Base-by-base conservation (phyloP, 23 tunicate species). In the Trididemnum clinides region DNA sequence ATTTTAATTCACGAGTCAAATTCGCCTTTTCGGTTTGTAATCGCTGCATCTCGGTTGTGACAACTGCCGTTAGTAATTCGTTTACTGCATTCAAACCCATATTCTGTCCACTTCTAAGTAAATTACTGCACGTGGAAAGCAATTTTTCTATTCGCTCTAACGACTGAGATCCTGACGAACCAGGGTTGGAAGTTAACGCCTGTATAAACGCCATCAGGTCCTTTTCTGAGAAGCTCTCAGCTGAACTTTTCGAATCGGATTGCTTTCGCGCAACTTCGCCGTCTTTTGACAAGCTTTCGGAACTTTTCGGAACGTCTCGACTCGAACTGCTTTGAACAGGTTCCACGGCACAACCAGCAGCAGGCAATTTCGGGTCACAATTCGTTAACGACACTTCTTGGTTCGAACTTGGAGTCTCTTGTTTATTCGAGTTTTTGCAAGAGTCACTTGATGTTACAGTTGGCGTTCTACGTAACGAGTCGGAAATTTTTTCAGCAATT, bases 41-140 rank as follows among this genome's bases (percentile, higher is more conserved):
- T 32, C 91, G 54, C 19, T 80, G 64, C 91, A 87, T 87, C 54
- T 87, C 91, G 26, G 85, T 81, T 19, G 91, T 85, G 28, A 87
- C 91, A 22, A 73, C 71, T 34, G 85, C 91, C 4, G 85, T 71
- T 27, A 87, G 64, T 2, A 87, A n/a, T 34, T 87, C 91, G 70
- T 87, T 87, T 20, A 87, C 71, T 70, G 80, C 80, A 30, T 87
- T 87, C 20, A 87, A 49, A 33, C 80, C 91, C 0, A 63, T 58
- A 21, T 15, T 15, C 28, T 87, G 28, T 18, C 90, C 84, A 64
- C 77, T 50, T 22, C 18, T n/a, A 0, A 83, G 5, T 20, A 63
- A 20, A 1, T 83, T 33, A 1, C 33, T 31, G 44, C 51, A 70
- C 2, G 69, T 80, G 2, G 49, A 50, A 2, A 82, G 32, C 21